phyloP scores from a whole-genome alignment of 2,113 vertebrate species.

The Callopanchax toddi region DNA sequence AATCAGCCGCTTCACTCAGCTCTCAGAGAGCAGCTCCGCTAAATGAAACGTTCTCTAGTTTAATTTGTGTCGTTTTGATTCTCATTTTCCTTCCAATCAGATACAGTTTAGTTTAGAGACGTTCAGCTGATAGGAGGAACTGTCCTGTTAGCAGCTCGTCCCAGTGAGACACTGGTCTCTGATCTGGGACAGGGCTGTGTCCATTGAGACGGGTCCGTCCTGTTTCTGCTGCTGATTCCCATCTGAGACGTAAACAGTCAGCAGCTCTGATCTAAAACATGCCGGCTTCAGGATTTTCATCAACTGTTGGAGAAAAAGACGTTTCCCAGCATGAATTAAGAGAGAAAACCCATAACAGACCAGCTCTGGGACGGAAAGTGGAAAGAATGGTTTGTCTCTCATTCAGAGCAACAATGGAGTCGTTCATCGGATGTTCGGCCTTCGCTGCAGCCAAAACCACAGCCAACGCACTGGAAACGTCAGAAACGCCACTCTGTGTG shows the following conservation, averaged over 20 bases:
- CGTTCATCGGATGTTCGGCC: conserved; percentile 47
- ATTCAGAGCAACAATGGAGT: conserved; percentile 55
- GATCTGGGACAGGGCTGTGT: too few species aligned
- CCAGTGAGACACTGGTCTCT: too few species aligned
- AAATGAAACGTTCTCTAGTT: too few species aligned
- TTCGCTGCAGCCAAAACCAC: conserved; percentile 51
- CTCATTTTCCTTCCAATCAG: too few species aligned
- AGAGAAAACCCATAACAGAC: conserved; percentile 29
- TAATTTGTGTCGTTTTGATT: too few species aligned
- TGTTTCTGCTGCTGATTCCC: too few species aligned
- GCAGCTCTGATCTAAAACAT: not conserved
- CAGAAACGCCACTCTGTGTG: conserved; percentile 16
- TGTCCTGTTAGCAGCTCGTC: too few species aligned
- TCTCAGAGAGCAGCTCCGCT: too few species aligned
- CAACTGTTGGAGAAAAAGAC: conserved; percentile 33
- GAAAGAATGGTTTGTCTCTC: conserved; percentile 50
- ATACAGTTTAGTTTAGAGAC: too few species aligned
- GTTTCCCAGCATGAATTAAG: conserved; percentile 11
- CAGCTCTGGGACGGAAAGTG: conserved; percentile 58
- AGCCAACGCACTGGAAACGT: conserved; percentile 53
- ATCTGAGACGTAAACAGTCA: not conserved
- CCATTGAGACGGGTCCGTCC: too few species aligned
- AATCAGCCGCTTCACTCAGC: too few species aligned
- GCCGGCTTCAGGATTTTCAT: conserved; percentile 3
- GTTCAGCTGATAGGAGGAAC: too few species aligned